Conservation (phyloP, 2,797 vertebrate species). For the Gobio occitaniae region DNA sequence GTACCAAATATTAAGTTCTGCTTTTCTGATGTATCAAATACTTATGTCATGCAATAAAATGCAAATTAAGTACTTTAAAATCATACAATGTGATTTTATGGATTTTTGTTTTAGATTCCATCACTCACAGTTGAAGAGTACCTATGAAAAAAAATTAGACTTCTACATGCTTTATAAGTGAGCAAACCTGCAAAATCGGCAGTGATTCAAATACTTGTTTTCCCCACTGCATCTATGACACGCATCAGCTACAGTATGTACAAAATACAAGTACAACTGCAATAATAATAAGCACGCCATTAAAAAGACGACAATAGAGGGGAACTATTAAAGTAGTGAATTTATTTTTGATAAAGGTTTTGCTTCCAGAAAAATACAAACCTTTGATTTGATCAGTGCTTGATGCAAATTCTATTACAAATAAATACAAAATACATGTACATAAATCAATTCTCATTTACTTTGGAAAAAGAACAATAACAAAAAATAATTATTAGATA, state of each 20-base stretch:
- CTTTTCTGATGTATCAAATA: too few species aligned
- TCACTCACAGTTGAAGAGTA: too few species aligned
- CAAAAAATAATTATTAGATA: slow-evolving; percentile 13
- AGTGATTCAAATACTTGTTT: too few species aligned
- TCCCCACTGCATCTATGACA: neutral
- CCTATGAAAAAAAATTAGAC: too few species aligned
- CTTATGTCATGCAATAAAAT: too few species aligned
- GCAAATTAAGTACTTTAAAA: too few species aligned
- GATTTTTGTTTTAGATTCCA: too few species aligned
- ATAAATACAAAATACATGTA: slow-evolving; percentile 44
- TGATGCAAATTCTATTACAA: slow-evolving; percentile 35
- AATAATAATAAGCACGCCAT: neutral
- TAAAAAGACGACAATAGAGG: neutral
- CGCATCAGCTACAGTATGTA: neutral
- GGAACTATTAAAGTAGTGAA: slow-evolving; percentile 9
- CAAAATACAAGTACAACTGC: neutral
- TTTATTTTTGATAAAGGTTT: slow-evolving; percentile 43
- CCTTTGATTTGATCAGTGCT: slow-evolving; percentile 30
- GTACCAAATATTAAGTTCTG: too few species aligned
- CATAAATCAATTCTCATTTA: slow-evolving; percentile 27
- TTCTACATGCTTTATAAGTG: too few species aligned
- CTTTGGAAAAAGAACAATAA: slow-evolving; percentile 17
- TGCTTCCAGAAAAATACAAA: slow-evolving; percentile 16
- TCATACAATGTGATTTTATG: too few species aligned
- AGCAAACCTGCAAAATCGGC: too few species aligned